Conservation (phyloP, 2,797 vertebrate genomes). For the Chromis chromis region DNA sequence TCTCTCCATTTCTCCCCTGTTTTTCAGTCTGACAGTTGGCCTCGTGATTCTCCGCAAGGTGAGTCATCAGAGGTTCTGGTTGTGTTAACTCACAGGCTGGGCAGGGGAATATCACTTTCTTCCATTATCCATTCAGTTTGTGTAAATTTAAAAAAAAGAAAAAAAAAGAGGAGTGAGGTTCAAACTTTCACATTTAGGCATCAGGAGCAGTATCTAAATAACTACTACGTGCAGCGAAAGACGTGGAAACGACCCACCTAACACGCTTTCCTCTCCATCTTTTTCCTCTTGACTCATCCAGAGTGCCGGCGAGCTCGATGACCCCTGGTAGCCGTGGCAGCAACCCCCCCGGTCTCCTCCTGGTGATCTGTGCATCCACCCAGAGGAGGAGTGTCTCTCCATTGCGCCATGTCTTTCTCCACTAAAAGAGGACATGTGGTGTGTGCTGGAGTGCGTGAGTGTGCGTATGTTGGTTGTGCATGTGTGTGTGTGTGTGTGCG, state of each 20-base stretch:
- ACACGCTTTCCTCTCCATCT: constrained; percentile 37
- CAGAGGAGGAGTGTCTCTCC: constrained; percentile 74
- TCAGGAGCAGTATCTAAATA: constrained; percentile 4
- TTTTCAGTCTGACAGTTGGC: constrained; percentile 73
- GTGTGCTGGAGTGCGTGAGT: constrained; percentile 76
- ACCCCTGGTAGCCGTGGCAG: constrained; percentile 92
- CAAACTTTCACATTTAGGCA: not conserved
- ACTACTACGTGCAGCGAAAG: not conserved
- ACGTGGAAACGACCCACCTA: constrained; percentile 13
- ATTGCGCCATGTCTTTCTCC: constrained; percentile 80
- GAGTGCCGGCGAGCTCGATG: constrained; percentile 97
- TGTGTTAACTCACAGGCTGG: constrained; percentile 36
- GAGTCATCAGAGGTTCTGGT: constrained; percentile 71
- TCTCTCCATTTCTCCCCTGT: constrained; percentile 57
- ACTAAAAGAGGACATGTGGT: constrained; percentile 78
- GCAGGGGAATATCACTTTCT: constrained; percentile 32
- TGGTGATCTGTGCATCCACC: constrained; percentile 62
- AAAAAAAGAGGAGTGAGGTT: constrained; percentile 12
- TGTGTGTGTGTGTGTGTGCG: constrained; percentile 36
- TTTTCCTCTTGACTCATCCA: constrained; percentile 82
- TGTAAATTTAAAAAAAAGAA: constrained; percentile 1
- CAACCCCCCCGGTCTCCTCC: constrained; percentile 69
- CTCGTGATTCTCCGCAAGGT: constrained; percentile 75
- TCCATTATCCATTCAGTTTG: constrained; percentile 30
- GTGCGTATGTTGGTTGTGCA: constrained; percentile 71